Percentiles rank a stretch among this genome's conserved stretches.
These are phyloP conservation scores for Panulirus ornatus DNA, from an alignment of 1,140 invertebrate genomes.

Conservation along the genomic window DNA sequence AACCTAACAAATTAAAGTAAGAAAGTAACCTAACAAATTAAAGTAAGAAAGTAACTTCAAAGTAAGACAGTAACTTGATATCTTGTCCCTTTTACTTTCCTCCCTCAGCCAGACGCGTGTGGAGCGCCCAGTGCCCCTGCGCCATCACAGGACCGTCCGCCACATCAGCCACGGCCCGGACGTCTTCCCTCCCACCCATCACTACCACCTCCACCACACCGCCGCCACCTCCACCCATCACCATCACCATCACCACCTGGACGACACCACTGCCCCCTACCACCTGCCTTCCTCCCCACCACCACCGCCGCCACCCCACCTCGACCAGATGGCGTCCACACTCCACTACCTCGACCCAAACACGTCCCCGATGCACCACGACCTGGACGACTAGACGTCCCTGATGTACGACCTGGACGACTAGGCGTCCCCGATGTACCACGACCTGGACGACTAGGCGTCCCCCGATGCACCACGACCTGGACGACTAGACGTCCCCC, in stretches of 20 bases:
- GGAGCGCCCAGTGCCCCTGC: conserved; percentile 22
- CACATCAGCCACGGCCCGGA: conserved; percentile 49
- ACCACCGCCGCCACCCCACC: neutral
- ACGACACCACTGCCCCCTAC: conserved; percentile 19
- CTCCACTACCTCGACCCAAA: neutral
- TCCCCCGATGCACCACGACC: neutral
- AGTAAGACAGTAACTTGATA: no score
- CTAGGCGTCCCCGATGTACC: no score
- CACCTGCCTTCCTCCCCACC: conserved; percentile 7
- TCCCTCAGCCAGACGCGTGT: conserved; percentile 35
- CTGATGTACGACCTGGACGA: no score
- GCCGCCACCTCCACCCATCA: neutral
- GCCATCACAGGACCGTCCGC: conserved; percentile 28
- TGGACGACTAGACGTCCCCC: neutral
- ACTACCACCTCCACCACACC: conserved; percentile 32
- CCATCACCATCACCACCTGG: conserved; percentile 1
- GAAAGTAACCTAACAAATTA: no score
- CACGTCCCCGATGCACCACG: neutral
- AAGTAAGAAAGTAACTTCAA: no score
- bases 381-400: neutral
- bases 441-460: no score
- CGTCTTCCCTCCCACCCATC: neutral
- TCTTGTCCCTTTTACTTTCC: no score
- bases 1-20: no score
- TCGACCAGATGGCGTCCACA: neutral